Conservation (phyloP, 2,113 vertebrate species). For the Gymnarchus niloticus region DNA sequence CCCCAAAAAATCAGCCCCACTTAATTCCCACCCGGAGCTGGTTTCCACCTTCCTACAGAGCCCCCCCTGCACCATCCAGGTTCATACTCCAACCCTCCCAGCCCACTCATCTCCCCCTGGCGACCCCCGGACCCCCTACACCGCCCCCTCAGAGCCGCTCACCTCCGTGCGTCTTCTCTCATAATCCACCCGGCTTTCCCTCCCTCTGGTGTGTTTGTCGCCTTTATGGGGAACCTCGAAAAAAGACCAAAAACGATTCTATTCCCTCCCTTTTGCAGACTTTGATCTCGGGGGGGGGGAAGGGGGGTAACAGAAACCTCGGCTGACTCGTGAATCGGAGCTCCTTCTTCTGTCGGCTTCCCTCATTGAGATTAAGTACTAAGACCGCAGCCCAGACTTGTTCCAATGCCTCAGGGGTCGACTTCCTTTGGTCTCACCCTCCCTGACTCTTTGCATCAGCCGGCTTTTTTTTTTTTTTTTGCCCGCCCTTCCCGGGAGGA, state of each 20-base stretch:
- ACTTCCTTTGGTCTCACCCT: conserved; percentile 37
- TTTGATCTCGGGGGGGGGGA: background rate
- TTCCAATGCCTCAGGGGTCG: conserved; percentile 57
- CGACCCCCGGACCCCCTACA: background rate
- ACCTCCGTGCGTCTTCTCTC: conserved; percentile 50
- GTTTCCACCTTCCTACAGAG: background rate
- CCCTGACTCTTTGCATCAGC: conserved; percentile 23
- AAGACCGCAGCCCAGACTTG: conserved; percentile 59
- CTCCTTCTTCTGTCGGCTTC: conserved; percentile 15
- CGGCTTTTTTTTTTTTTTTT: background rate
- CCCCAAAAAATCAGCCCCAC: too few species aligned
- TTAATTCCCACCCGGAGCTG: too few species aligned
- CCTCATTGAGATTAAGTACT: conserved; percentile 35
- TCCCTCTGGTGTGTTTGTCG: background rate
- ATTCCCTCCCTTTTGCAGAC: background rate
- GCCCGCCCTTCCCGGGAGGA: conserved; percentile 41
- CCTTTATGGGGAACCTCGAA: background rate
- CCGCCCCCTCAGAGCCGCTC: background rate
- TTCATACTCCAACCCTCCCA: background rate
- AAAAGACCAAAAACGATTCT: background rate
- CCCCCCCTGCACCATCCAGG: background rate
- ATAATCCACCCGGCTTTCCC: conserved; percentile 35
- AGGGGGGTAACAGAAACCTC: background rate
- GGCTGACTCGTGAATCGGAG: background rate
- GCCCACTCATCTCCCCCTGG: background rate